Evolutionary conservation across 2,888 invertebrate genomes (phyloP).

Genomic region (Trachelus stipa): DNA sequence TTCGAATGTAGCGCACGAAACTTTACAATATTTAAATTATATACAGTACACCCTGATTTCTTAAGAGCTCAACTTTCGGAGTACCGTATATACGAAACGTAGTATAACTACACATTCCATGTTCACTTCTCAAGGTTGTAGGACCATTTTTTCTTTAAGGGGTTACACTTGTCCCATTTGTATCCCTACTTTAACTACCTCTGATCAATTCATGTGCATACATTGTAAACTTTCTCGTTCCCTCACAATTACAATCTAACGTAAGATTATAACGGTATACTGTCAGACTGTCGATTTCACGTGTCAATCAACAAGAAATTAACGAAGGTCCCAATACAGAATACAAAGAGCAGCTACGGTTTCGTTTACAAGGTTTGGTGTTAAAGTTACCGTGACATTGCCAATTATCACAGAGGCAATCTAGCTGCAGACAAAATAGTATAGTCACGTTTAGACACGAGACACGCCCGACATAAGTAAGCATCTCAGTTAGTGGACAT

Average conservation of each 20-base stretch:
- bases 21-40: neutral
- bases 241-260: neutral
- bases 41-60: neutral
- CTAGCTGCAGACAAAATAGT: neutral
- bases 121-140: neutral
- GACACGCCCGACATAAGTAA: neutral
- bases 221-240: neutral
- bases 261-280: neutral
- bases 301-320: neutral
- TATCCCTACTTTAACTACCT: neutral
- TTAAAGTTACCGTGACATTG: neutral
- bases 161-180: neutral
- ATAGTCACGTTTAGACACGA: neutral
- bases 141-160: neutral
- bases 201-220: neutral
- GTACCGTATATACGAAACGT: neutral
- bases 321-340: neutral
- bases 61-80: neutral
- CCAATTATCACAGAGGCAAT: neutral
- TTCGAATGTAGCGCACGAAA: neutral
- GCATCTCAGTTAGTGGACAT: neutral
- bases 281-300: neutral
- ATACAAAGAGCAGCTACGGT: neutral
- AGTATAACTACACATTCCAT: neutral
- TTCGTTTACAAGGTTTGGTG: neutral